These are phyloP conservation scores for Tamias sibiricus DNA, from an alignment of 2,113 vertebrate species.

Conservation along the genomic window DNA sequence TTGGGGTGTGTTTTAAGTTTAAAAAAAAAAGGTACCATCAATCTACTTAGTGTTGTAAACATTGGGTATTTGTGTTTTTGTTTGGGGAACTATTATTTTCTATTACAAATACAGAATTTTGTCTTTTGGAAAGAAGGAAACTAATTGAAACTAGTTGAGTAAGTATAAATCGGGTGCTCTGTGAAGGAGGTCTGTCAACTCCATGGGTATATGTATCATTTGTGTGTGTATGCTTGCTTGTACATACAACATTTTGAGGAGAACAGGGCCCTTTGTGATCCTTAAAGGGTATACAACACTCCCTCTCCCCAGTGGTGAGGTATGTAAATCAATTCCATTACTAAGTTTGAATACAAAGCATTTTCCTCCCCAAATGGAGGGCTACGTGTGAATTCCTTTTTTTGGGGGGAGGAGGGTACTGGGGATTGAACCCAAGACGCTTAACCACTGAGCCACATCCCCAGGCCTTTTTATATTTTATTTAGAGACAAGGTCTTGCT, in stretches of 20 bases:
- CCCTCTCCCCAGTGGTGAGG: background rate
- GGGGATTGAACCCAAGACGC: too few species aligned
- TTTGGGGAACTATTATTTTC: background rate
- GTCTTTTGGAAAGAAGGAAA: conserved; percentile 8
- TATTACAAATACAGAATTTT: conserved; percentile 2
- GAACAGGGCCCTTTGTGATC: background rate
- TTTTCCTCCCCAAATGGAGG: background rate
- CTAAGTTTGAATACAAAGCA: conserved; percentile 20
- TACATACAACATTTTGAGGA: background rate
- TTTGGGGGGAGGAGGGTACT: background rate
- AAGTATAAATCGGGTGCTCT: background rate
- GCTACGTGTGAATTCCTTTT: background rate
- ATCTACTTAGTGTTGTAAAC: conserved; percentile 38
- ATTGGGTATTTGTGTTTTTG: background rate
- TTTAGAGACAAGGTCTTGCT: too few species aligned
- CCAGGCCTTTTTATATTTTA: too few species aligned
- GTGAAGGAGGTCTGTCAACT: background rate
- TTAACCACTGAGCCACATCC: too few species aligned
- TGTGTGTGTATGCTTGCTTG: background rate
- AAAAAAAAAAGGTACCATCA: conserved; percentile 3
- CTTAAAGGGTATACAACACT: background rate
- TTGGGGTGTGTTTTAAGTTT: background rate
- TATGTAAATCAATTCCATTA: background rate
- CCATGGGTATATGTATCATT: background rate
- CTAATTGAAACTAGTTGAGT: background rate